Conservation (phyloP, 1,140 invertebrate genomes). For the Heterodera schachtii region DNA sequence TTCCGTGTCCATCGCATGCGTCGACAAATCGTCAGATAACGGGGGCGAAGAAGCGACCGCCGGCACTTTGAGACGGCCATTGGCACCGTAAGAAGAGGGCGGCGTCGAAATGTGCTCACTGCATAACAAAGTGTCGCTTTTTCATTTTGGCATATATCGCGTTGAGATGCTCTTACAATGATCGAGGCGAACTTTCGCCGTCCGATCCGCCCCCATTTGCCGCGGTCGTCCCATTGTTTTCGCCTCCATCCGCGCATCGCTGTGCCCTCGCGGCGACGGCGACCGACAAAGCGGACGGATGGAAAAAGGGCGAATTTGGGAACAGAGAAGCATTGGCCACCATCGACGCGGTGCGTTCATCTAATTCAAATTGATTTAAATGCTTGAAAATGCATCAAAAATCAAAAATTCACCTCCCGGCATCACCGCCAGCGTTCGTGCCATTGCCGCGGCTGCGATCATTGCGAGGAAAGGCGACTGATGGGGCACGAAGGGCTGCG, state of each 20-base stretch:
- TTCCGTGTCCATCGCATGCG: background rate
- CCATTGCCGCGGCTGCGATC: conserved; percentile 50
- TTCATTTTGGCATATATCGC: background rate
- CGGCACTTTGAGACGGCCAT: background rate
- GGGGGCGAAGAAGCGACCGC: background rate
- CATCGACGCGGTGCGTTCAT: background rate
- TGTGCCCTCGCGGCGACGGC: background rate
- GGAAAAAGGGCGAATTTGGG: background rate
- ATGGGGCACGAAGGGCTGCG: conserved; percentile 68
- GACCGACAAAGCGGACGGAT: background rate
- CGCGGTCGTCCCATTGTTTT: background rate
- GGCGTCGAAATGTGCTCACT: conserved; percentile 8
- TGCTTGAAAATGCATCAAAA: no score
- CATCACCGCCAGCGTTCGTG: conserved; percentile 18
- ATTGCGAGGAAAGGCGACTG: conserved; percentile 62
- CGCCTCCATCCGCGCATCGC: background rate
- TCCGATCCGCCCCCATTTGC: conserved; percentile 43
- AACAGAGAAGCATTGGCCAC: background rate
- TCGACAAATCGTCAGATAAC: background rate
- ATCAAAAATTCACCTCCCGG: background rate
- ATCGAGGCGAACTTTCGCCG: conserved; percentile 53
- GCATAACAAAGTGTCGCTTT: background rate
- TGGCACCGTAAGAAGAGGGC: background rate
- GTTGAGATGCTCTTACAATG: conserved; percentile 15
- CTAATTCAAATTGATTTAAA: background rate